Conservation (phyloP, 2,888 invertebrate species). For the Sphaeridia pumilis region DNA sequence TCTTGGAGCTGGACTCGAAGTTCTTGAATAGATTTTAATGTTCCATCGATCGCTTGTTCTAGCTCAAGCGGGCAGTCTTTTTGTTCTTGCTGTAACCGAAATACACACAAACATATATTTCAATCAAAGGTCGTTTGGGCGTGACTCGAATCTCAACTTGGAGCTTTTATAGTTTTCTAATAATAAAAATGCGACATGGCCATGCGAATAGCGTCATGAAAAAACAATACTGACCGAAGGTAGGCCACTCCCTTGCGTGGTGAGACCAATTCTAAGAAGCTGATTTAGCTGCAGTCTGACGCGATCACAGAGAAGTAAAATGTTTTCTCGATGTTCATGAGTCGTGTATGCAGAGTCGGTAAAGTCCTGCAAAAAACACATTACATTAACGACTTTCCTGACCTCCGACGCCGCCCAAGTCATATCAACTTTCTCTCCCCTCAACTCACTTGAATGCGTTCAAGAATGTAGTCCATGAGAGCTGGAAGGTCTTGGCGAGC, state of each 20-base stretch:
- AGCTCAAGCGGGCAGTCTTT: constrained; percentile 34
- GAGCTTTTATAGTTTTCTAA: not conserved
- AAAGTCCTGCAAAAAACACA: constrained; percentile 56
- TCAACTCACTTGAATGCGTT: constrained; percentile 67
- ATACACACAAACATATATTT: too few relatives aligned
- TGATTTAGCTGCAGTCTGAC: constrained; percentile 84
- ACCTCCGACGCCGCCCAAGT: too few relatives aligned
- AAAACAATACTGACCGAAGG: not conserved
- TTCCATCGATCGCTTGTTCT: constrained; percentile 34
- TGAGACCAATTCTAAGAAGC: constrained; percentile 71
- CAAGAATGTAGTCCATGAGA: constrained; percentile 80
- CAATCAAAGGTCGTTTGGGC: too few relatives aligned
- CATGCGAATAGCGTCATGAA: not conserved
- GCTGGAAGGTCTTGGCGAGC: constrained; percentile 64
- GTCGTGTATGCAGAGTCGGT: constrained; percentile 98
- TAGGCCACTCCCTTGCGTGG: constrained; percentile 36
- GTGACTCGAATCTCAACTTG: not conserved
- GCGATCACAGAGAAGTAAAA: constrained; percentile 73
- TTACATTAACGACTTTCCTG: not conserved
- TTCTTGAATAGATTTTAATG: constrained; percentile 36
- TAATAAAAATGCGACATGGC: too few relatives aligned
- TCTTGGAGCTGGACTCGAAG: constrained; percentile 35
- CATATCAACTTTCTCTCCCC: too few relatives aligned
- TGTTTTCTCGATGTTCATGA: constrained; percentile 92
- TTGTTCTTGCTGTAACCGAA: constrained; percentile 31